Percentiles rank a stretch among this genome's conserved stretches.
phyloP scores from a whole-genome alignment of 1,140 invertebrate genomes.

The Tetraneura akinire region DNA sequence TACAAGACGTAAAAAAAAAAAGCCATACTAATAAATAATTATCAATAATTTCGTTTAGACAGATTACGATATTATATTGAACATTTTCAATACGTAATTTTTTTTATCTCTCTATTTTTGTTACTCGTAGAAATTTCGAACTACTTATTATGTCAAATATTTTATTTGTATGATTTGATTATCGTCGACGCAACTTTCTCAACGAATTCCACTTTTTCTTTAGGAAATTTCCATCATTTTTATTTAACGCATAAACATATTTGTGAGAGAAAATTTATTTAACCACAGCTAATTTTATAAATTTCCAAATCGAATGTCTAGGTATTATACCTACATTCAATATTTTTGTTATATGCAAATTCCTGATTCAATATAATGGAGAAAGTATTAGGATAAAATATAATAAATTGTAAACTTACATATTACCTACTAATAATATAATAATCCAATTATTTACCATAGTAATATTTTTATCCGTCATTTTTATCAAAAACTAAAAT shows the following conservation, averaged over 20 bases:
- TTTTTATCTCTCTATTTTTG: neutral
- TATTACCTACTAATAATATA: neutral
- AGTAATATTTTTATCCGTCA: neutral
- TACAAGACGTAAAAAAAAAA: neutral
- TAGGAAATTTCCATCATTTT: neutral
- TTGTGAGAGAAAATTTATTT: neutral
- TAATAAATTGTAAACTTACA: neutral
- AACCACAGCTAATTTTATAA: neutral
- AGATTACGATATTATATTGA: neutral
- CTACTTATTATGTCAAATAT: neutral
- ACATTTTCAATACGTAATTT: neutral
- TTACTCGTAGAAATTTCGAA: neutral
- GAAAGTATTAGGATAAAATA: slow-evolving; percentile 16
- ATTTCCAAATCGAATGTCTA: neutral
- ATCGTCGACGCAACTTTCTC: neutral
- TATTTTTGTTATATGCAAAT: slow-evolving; percentile 28
- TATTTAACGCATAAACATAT: neutral
- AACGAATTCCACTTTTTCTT: slow-evolving; percentile 1
- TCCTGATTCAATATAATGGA: neutral
- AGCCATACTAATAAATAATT: neutral
- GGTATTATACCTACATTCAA: too few species aligned
- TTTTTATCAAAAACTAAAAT: neutral
- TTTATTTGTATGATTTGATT: neutral
- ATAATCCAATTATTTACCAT: neutral
- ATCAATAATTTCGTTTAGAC: slow-evolving; percentile 24